phyloP scores from a whole-genome alignment of 2,113 vertebrate genomes.

The Hyperopisus bebe region DNA sequence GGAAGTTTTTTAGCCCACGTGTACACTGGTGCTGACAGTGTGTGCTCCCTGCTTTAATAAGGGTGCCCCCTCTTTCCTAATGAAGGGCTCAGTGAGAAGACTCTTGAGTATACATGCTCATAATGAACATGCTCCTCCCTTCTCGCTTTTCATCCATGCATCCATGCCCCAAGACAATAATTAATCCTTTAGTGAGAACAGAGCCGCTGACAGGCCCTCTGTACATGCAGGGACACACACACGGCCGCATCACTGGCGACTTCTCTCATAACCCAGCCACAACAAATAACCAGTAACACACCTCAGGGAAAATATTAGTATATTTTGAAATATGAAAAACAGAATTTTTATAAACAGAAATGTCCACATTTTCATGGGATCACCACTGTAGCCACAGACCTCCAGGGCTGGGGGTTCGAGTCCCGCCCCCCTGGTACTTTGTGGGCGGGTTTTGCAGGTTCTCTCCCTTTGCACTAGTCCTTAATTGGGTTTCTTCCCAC shows the following conservation, averaged over 20 bases:
- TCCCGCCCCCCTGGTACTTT: not conserved
- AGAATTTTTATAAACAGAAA: not conserved
- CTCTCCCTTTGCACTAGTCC: not conserved
- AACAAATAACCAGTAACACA: not conserved
- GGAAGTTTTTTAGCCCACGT: not conserved
- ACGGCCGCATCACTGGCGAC: not conserved
- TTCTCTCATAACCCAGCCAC: not conserved
- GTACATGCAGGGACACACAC: not conserved
- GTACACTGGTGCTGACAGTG: not conserved
- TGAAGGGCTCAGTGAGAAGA: constrained; percentile 23
- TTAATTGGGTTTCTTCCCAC: not conserved
- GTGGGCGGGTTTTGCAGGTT: not conserved
- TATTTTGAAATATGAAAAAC: not conserved
- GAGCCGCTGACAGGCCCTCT: constrained; percentile 9
- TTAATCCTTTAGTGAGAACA: constrained; percentile 22
- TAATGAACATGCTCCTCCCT: constrained; percentile 26
- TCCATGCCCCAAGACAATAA: constrained; percentile 23
- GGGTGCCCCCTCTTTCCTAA: not conserved
- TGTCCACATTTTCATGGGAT: not conserved
- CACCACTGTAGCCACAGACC: not conserved
- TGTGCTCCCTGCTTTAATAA: constrained; percentile 18
- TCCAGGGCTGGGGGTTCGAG: not conserved
- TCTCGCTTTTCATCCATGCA: constrained; percentile 8
- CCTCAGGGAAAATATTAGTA: not conserved
- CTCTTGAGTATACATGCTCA: constrained; percentile 23